Conservation (phyloP, 2,797 vertebrate genomes). For the Ceryle rudis region DNA sequence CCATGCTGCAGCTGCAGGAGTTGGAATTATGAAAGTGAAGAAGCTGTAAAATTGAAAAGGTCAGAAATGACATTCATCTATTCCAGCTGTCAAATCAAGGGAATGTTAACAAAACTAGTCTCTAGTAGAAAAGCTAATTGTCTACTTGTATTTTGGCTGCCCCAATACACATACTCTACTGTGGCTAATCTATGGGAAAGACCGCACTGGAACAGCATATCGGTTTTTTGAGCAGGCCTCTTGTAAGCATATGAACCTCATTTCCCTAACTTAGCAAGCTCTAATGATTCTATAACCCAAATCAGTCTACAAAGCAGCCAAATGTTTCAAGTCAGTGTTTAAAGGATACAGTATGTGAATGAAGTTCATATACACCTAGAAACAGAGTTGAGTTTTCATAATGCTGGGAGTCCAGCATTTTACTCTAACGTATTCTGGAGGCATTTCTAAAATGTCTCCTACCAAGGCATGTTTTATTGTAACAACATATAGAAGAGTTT, state of each 20-base stretch:
- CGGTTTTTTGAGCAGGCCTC: background rate
- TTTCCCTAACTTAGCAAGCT: background rate
- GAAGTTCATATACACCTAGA: background rate
- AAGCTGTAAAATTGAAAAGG: conserved; percentile 73
- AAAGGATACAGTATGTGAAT: background rate
- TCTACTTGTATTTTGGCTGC: conserved; percentile 42
- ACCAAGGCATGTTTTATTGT: background rate
- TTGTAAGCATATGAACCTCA: background rate
- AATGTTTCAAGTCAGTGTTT: background rate
- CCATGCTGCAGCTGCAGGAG: conserved; percentile 42
- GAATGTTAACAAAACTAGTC: conserved; percentile 61
- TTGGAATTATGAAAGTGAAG: conserved; percentile 57
- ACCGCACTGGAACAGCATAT: background rate
- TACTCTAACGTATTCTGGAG: background rate
- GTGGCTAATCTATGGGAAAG: background rate
- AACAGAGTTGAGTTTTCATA: background rate
- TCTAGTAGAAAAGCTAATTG: conserved; percentile 44
- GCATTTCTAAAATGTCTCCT: background rate
- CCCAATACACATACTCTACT: background rate
- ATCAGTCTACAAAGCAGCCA: background rate
- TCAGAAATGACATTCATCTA: conserved; percentile 72
- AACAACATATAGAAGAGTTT: background rate
- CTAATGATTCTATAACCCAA: background rate
- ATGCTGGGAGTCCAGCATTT: background rate
- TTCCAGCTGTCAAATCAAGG: conserved; percentile 62